Evolutionary conservation across 2,888 invertebrate species (phyloP).

Genomic region (Anticlea derivata): DNA sequence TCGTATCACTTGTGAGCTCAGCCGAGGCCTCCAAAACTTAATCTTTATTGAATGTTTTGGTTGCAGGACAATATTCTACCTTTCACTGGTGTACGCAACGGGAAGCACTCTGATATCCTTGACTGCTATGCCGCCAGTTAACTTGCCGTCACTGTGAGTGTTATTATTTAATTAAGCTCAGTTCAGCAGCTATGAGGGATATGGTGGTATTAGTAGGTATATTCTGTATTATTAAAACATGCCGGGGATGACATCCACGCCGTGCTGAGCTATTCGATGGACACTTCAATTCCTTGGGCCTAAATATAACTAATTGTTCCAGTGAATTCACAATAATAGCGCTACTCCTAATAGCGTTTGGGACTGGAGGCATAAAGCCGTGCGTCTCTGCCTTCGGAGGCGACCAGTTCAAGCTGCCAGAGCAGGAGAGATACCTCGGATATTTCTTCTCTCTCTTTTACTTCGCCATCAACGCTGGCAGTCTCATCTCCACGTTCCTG

Average conservation of each 20-base stretch:
- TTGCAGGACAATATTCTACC: conserved; percentile 91
- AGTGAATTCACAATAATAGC: conserved; percentile 87
- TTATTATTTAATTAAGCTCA: background rate
- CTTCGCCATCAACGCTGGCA: conserved; percentile 96
- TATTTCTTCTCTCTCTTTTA: conserved; percentile 97
- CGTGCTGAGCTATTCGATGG: too few species aligned
- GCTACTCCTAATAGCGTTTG: conserved; percentile 90
- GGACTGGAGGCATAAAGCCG: conserved; percentile 98
- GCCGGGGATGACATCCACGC: too few species aligned
- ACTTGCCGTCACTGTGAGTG: conserved; percentile 84
- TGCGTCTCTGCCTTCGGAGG: conserved; percentile 98
- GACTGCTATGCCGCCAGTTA: conserved; percentile 85
- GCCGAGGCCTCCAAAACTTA: conserved; percentile 3
- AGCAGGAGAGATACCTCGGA: conserved; percentile 90
- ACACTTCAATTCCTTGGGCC: background rate
- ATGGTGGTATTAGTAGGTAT: too few species aligned
- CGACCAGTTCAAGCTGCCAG: conserved; percentile 93
- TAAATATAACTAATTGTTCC: too few species aligned
- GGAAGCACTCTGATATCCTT: conserved; percentile 92
- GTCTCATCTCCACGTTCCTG: conserved; percentile 93
- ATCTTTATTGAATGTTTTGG: conserved; percentile 15
- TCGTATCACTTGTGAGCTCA: too few species aligned
- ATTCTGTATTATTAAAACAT: too few species aligned
- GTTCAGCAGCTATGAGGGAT: too few species aligned
- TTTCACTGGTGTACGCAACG: conserved; percentile 93